Base-by-base conservation (phyloP, 2,888 invertebrate species). In the Oasisia sp. region DNA sequence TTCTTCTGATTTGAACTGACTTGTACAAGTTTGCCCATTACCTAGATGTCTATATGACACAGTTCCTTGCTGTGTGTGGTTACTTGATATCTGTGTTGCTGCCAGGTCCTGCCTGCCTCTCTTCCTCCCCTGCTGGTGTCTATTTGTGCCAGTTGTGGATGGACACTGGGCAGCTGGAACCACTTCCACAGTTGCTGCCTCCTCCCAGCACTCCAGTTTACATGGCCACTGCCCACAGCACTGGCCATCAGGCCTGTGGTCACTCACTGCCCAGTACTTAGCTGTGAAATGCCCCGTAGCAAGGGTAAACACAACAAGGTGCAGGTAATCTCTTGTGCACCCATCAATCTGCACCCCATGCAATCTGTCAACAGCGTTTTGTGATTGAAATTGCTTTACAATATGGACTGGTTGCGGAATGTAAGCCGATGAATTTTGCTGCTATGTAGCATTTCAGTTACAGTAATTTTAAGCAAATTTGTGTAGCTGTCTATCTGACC, bases 141-240 rank as follows among this genome's bases (percentile, higher is more conserved):
- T 74, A 74, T 74, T 74, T 74, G 74, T 74, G 74, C 74, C 74
- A 2, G 74, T 74, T 74, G 74, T 74, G 74, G 74, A 74, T 74
- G 74, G 74, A 74, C 74, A 74, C 74, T 74, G 74, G 74, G n/a
- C 74, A 74, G 74, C 74, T 74, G 74, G 74, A 74, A 74, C 74
- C 74, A 74, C 74, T 74, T 74, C n/a, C 74, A 74, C 4, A 5
- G 27, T 3, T 27, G 74, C n/a, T 74, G 0, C n/a, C 27, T 74
- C n/a, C 27, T 74, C 74, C n/a, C 27, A 19, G 27, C 74, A 27
- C 50, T 50, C 9, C 50, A n/a, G 56, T 74, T 74, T 74, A 74
- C 19, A 74, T 74, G 19, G 27, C 74, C 74, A 74, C 19, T 74
- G 27, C 7, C 74, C n/a, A n/a, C 27, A 74, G 74, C 7, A n/a